These are phyloP conservation scores for Otocyon megalotis DNA, from an alignment of 2,113 vertebrate genomes.

Conservation along the genomic window DNA sequence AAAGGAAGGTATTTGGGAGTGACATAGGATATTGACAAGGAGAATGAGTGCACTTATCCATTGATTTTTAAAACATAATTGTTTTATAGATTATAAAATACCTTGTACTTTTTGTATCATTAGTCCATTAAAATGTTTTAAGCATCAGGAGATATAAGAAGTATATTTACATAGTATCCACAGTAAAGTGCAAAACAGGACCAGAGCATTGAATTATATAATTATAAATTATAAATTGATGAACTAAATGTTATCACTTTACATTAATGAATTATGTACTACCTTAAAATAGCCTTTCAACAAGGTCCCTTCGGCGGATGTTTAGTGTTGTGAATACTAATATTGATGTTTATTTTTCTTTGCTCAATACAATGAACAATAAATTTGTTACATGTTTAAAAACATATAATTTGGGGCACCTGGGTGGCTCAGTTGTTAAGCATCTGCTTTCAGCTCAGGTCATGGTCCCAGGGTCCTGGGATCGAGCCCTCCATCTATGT, in stretches of 20 bases:
- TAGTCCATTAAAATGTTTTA: background rate
- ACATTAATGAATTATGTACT: background rate
- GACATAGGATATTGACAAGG: background rate
- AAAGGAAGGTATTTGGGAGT: background rate
- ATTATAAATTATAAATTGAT: background rate
- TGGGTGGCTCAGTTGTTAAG: no score
- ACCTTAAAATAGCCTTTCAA: background rate
- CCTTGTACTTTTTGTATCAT: background rate
- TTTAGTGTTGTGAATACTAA: background rate
- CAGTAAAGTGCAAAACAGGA: background rate
- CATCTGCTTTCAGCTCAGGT: no score
- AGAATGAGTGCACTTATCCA: background rate
- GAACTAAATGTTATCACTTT: conserved; percentile 17
- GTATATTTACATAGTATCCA: background rate
- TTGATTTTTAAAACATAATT: background rate
- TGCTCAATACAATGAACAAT: background rate
- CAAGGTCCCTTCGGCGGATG: background rate
- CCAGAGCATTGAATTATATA: background rate
- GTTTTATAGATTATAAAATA: background rate
- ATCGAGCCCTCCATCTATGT: no score
- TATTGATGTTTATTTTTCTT: background rate
- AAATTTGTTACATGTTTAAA: background rate
- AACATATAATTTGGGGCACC: background rate
- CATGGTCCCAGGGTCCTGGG: no score
- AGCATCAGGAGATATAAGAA: background rate